Conservation (phyloP, 2,113 vertebrate genomes). For the Prinia subflava region DNA sequence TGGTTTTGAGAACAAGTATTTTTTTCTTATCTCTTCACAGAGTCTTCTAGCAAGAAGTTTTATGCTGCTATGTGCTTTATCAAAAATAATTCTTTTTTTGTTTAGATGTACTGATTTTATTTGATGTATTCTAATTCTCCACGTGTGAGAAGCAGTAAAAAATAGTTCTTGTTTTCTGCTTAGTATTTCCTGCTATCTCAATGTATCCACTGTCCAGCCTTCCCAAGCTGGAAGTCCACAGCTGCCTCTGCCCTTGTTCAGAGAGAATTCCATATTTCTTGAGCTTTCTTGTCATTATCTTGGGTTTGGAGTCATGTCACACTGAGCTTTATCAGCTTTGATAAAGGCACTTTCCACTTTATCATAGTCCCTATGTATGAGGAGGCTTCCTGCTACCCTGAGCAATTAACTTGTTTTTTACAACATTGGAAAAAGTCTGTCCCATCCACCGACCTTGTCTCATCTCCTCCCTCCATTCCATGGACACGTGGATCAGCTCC, state of each 20-base stretch:
- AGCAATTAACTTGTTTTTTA: neutral
- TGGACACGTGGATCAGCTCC: accelerated
- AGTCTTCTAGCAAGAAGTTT: neutral
- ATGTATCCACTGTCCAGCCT: neutral
- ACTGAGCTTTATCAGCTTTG: neutral
- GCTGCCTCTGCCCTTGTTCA: neutral
- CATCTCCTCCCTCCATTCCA: accelerated
- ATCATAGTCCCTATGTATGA: accelerated
- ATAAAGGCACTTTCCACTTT: neutral
- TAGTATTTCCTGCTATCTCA: neutral
- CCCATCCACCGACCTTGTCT: neutral
- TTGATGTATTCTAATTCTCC: neutral
- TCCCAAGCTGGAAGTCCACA: neutral
- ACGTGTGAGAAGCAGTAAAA: neutral
- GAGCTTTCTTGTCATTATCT: accelerated
- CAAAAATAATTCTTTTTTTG: neutral
- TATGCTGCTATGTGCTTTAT: accelerated
- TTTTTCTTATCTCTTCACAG: neutral
- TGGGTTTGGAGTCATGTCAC: neutral
- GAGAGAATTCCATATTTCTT: accelerated
- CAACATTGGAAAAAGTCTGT: neutral
- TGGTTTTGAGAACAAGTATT: neutral
- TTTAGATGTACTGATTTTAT: neutral
- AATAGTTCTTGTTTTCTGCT: neutral
- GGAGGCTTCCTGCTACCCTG: neutral